Conservation (phyloP, 2,888 invertebrate species). For the Ichneumoninae sp. region DNA sequence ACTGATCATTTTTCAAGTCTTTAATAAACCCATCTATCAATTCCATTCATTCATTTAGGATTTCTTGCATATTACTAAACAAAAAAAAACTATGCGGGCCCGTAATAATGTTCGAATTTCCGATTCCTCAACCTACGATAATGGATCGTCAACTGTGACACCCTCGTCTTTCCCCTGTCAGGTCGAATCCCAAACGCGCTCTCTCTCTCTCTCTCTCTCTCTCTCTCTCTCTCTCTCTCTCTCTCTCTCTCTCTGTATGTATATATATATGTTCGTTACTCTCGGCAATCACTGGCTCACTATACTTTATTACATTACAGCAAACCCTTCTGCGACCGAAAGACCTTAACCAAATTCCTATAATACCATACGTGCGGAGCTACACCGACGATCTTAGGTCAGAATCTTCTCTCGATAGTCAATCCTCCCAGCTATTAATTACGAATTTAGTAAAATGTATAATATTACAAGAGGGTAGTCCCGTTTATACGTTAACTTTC, state of each 20-base stretch:
- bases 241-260: background rate
- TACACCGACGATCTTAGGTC: conserved; percentile 41
- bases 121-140: conserved; percentile 71
- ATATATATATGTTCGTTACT: conserved; percentile 10
- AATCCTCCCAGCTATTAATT: conserved; percentile 67
- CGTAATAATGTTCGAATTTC: conserved; percentile 77
- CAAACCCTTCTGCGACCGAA: conserved; percentile 35
- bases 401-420: conserved; percentile 32
- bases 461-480: conserved; percentile 55
- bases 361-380: conserved; percentile 49
- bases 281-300: conserved; percentile 44
- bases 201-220: too few species aligned
- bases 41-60: too few species aligned
- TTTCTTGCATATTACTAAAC: too few species aligned
- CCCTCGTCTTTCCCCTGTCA: conserved; percentile 76
- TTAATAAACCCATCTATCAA: too few species aligned
- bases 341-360: conserved; percentile 66
- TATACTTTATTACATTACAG: conserved; percentile 34
- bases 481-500: conserved; percentile 49
- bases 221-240: too few species aligned
- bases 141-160: conserved; percentile 71
- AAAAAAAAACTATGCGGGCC: conserved; percentile 62
- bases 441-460: conserved; percentile 68
- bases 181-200: conserved; percentile 48
- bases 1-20: too few species aligned